Base-by-base conservation (phyloP, 2,113 vertebrate genomes). In the Apodemus sylvaticus region DNA sequence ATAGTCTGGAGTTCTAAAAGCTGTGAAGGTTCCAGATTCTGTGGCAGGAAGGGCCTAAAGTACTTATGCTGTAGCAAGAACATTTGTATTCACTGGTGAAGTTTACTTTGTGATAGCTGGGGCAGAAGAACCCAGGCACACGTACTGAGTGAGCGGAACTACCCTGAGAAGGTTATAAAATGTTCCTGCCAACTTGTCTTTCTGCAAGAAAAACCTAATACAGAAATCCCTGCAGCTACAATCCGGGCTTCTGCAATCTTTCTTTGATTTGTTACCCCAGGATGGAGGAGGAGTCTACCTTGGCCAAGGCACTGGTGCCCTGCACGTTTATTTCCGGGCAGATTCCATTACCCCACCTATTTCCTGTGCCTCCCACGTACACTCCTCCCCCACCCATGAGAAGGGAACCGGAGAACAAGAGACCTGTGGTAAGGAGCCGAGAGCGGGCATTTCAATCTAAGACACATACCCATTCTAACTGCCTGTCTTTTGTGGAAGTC, bases 401-500 rank as follows among this genome's bases (percentile, higher is more conserved):
- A 93, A 92, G 74, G 48, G 36, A 64, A 34, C 17, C 34, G 34
- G 78, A 86, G 77, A 94, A 91, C 36, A 55, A 89, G 86, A 94
- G 53, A 42, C 70, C 51, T 92, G 45, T 39, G 39, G 42, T 34
- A 86, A 51, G 48, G 22, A 62, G 53, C 39, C 31, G 78, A n/a
- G 66, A 94, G 60, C 11, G 48, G 10, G 70, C 71, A 55, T 90
- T 95, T 92, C 94, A 82, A 2, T 86, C 55, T 62, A 95, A 95
- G 97, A 95, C 97, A 93, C 90, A 45, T 95, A 98, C 94, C 97
- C 97, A 97, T 98, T 98, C 95, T 97, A 97, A 98, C 77, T 48
- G 98, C 96, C 97, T 96, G 97, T 93, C 93, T 98, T 98, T 97
- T 95, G 98, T 98, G 94, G 96, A 97, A 94, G 97, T 97, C 98